These are phyloP conservation scores for Argyrosomus regius DNA, from an alignment of 2,797 vertebrate species.

Conservation along the genomic window DNA sequence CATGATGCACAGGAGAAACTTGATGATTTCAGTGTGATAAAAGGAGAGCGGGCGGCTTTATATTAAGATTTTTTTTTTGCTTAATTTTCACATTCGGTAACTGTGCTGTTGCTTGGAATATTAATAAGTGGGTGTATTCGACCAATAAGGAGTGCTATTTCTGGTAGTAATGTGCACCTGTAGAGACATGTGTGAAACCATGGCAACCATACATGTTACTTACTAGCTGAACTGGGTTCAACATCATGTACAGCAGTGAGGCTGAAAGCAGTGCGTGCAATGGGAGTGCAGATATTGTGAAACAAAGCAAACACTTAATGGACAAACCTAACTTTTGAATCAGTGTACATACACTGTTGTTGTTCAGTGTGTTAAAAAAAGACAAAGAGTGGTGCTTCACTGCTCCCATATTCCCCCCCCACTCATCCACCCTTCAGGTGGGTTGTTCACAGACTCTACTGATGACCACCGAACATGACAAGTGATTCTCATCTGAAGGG, in stretches of 20 bases:
- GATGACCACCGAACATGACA: constrained; percentile 64
- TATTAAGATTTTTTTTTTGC: neutral
- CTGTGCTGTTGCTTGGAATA: neutral
- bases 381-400: neutral
- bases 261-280: neutral
- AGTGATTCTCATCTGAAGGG: constrained; percentile 49
- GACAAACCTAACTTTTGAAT: neutral
- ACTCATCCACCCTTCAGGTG: constrained; percentile 20
- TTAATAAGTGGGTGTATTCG: constrained; percentile 1
- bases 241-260: neutral
- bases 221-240: constrained; percentile 20
- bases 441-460: constrained; percentile 35
- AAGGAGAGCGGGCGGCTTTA: constrained; percentile 21
- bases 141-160: constrained; percentile 6
- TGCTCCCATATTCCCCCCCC: neutral
- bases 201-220: constrained; percentile 31
- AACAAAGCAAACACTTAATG: neutral
- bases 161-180: constrained; percentile 6
- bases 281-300: neutral
- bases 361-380: neutral
- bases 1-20: constrained; percentile 36
- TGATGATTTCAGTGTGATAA: constrained; percentile 36
- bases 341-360: neutral
- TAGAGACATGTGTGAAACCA: constrained; percentile 32
- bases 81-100: constrained; percentile 4